These are phyloP conservation scores for Actinia equina DNA, from an alignment of 64 coral and sea anemone genomes.

Conservation along the genomic window DNA sequence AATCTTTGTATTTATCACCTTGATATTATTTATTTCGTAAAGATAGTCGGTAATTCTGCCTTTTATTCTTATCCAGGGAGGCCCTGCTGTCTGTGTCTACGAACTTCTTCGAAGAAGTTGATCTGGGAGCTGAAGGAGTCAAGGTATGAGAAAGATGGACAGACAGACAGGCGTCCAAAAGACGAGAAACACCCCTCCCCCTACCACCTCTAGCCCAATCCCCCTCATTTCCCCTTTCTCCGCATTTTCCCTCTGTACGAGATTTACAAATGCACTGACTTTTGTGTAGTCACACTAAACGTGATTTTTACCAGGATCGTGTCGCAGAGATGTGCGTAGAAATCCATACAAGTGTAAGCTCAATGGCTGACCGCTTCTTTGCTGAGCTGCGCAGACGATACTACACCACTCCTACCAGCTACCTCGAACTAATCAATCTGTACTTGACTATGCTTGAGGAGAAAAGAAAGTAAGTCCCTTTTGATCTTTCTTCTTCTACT, in stretches of 20 bases:
- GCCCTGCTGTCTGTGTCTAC: conserved; percentile 87
- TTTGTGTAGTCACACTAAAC: conserved; percentile 8
- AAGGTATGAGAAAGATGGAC: conserved; percentile 54
- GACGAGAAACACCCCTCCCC: too few relatives aligned
- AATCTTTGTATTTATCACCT: too few relatives aligned
- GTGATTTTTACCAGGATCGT: background rate
- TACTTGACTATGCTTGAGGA: conserved; percentile 94
- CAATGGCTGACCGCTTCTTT: conserved; percentile 90
- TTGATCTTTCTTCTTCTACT: background rate
- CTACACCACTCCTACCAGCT: conserved; percentile 97
- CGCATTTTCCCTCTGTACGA: too few relatives aligned
- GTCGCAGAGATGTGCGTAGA: conserved; percentile 99
- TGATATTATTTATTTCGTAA: background rate
- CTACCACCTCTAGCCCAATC: too few relatives aligned
- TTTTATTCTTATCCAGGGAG: conserved; percentile 51
- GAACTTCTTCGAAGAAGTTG: conserved; percentile 98
- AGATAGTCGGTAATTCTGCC: background rate
- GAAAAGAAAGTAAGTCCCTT: conserved; percentile 76
- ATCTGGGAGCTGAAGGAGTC: conserved; percentile 88
- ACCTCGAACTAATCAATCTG: conserved; percentile 95
- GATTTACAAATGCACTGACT: background rate
- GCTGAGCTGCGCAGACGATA: conserved; percentile 87
- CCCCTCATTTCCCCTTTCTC: too few relatives aligned
- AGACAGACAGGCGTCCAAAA: conserved; percentile 1
- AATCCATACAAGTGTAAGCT: conserved; percentile 91